Evolutionary conservation across 2,113 vertebrate genomes (phyloP).

Genomic region (Hyperoodon ampullatus): DNA sequence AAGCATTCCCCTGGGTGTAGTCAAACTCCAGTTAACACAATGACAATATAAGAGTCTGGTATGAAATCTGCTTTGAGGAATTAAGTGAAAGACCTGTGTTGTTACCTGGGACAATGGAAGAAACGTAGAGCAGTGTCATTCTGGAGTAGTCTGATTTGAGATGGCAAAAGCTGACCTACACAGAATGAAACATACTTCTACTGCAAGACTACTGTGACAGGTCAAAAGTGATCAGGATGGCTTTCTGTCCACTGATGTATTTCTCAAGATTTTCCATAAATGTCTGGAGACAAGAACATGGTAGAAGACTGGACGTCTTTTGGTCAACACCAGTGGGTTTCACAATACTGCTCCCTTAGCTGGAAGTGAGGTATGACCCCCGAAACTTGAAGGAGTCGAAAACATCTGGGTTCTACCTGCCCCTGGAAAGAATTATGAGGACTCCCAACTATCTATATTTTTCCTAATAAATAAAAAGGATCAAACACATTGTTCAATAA

Average conservation of each 20-base stretch:
- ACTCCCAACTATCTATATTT: neutral
- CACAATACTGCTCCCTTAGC: neutral
- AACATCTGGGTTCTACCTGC: neutral
- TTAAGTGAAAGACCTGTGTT: neutral
- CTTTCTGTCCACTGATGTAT: neutral
- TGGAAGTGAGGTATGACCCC: neutral
- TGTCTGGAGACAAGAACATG: neutral
- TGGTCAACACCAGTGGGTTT: neutral
- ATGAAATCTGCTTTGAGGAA: constrained; percentile 15
- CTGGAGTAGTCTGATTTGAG: neutral
- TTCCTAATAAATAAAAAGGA: neutral
- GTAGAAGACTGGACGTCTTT: neutral
- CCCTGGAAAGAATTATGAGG: neutral
- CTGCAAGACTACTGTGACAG: neutral
- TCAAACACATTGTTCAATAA: neutral
- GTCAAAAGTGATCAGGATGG: neutral
- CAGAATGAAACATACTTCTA: neutral
- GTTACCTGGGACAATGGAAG: neutral
- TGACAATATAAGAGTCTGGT: neutral
- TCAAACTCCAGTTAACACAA: neutral
- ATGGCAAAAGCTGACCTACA: neutral
- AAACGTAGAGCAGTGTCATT: neutral
- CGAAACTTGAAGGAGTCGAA: neutral
- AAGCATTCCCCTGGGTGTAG: neutral
- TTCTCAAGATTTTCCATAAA: neutral